Conservation (phyloP, 2,888 invertebrate genomes). For the Ischnura elegans region DNA sequence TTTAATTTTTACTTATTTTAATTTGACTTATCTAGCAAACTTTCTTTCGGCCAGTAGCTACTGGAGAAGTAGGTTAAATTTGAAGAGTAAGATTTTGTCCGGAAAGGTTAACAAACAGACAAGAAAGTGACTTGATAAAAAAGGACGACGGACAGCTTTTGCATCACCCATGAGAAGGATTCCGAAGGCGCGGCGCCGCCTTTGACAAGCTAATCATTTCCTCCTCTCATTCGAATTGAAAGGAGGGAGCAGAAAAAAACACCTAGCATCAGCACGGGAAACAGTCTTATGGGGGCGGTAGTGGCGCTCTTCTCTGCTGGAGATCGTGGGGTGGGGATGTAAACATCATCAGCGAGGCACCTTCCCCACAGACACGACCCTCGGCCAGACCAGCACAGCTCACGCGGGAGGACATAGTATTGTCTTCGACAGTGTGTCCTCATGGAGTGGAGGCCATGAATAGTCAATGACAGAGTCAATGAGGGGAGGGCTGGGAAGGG, state of each 20-base stretch:
- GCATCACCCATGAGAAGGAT: not conserved
- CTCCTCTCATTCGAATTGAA: not conserved
- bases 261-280: not conserved
- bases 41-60: too few relatives aligned
- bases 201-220: slow-evolving; percentile 23
- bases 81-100: too few relatives aligned
- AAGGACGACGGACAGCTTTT: not conserved
- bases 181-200: not conserved
- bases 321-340: not conserved
- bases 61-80: too few relatives aligned
- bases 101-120: too few relatives aligned
- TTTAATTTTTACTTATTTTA: too few relatives aligned
- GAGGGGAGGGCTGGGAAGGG: not conserved
- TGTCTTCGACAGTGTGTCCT: not conserved
- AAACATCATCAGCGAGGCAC: not conserved
- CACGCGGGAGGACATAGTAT: not conserved
- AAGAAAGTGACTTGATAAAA: too few relatives aligned
- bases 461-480: not conserved
- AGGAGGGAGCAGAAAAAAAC: not conserved
- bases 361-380: not conserved
- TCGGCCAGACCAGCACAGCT: not conserved
- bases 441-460: not conserved
- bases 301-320: too few relatives aligned
- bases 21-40: too few relatives aligned
- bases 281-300: not conserved